Evolutionary conservation across 2,888 invertebrate species (phyloP), one percentile per base, ranked within the genome.

Genomic region (Dyspetes luteomarginatus): DNA sequence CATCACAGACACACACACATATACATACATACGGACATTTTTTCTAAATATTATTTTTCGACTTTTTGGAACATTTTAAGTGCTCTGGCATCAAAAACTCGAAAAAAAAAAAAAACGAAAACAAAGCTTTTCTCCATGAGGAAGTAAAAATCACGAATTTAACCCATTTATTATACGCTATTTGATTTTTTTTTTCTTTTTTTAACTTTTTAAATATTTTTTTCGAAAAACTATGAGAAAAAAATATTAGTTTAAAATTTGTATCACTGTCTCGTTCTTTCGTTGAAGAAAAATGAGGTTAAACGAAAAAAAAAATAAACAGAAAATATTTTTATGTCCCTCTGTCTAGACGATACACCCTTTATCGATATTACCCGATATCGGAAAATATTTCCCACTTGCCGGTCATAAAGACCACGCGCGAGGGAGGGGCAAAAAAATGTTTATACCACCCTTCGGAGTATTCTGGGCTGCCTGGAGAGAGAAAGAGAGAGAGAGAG

Each of bases 131-230:
- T n/a, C n/a, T n/a, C n/a, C n/a, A n/a, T n/a, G n/a, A n/a, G n/a
- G n/a, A n/a, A n/a, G n/a, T n/a, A n/a, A n/a, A n/a, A n/a, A n/a
- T n/a, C n/a, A n/a, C n/a, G n/a, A n/a, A n/a, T n/a, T n/a, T n/a
- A n/a, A n/a, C n/a, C 48, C 36, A 36, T 71, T 71, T 48, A 60
- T 48, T 45, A 48, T 71, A 41, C 26, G 19, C 30, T 19, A 45
- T 22, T 5, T 48, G 17, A 7, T 43, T 26, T 67, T 17, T 28
- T 67, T 15, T 17, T 0, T 56, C 26, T 17, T 28, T 28, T 56
- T 7, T 48, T 48, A n/a, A n/a, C n/a, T n/a, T n/a, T n/a, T n/a
- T n/a, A n/a, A n/a, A n/a, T n/a, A n/a, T n/a, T n/a, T n/a, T n/a
- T n/a, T n/a, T n/a, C 5, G 17, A 48, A 19, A 17, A 48, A 48